phyloP scores from a whole-genome alignment of 1,140 invertebrate genomes.

The Wiebesia pumilae region DNA sequence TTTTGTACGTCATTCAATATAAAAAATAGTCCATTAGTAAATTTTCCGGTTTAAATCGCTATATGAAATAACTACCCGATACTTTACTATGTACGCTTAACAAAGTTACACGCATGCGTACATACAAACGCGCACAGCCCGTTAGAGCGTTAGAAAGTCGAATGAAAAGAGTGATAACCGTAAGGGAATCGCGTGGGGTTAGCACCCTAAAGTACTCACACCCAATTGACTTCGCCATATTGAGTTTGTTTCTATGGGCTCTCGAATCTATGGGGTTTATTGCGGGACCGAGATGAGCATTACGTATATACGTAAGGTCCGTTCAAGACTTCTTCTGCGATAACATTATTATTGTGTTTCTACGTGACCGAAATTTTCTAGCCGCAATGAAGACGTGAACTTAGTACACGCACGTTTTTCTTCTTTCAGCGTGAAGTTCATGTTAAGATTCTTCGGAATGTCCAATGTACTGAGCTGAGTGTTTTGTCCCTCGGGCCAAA shows the following conservation, averaged over 20 bases:
- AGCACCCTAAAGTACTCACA: conserved; percentile 62
- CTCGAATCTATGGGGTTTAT: conserved; percentile 65
- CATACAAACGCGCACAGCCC: neutral
- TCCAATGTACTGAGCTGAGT: neutral
- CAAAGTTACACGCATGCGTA: conserved; percentile 16
- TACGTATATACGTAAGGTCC: conserved; percentile 59
- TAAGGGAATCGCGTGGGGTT: conserved; percentile 44
- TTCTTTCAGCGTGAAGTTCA: conserved; percentile 21
- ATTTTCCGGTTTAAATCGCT: conserved; percentile 14
- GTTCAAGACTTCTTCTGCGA: conserved; percentile 59
- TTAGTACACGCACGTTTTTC: conserved; percentile 11
- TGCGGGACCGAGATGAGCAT: conserved; percentile 59
- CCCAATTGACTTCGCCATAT: conserved; percentile 72
- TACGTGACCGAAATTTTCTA: conserved; percentile 70
- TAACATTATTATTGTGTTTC: conserved; percentile 67
- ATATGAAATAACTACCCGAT: conserved; percentile 31
- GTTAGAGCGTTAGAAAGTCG: conserved; percentile 53
- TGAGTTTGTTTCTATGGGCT: conserved; percentile 71
- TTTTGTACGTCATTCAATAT: neutral
- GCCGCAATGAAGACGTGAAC: conserved; percentile 30
- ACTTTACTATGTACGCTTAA: conserved; percentile 41
- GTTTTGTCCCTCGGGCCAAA: neutral
- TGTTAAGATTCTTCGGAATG: conserved; percentile 16
- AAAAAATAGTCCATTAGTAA: conserved; percentile 4
- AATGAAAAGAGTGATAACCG: conserved; percentile 52